Percentiles rank a stretch among this genome's conserved stretches.
Conservation (phyloP, 2,113 vertebrate genomes). For the Arizona elegans region DNA sequence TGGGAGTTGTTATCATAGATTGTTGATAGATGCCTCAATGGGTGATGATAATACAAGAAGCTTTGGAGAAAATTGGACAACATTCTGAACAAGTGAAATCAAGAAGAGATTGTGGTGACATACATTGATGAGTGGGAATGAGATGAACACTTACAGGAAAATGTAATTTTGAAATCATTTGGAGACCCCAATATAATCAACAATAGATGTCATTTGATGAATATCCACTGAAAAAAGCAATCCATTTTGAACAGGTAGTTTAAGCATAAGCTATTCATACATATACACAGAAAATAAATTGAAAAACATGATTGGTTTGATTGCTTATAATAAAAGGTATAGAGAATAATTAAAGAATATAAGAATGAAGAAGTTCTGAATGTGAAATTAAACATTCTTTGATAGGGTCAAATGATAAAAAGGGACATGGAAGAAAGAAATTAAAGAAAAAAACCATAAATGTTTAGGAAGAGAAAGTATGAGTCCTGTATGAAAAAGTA, state of each 20-base stretch:
- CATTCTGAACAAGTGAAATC: not conserved
- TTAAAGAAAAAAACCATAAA: not conserved
- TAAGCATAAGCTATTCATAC: not conserved
- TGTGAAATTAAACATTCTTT: not conserved
- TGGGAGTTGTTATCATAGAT: not conserved
- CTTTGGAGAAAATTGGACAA: not conserved
- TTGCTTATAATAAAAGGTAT: not conserved
- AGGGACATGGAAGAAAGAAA: not conserved
- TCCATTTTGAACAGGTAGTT: not conserved
- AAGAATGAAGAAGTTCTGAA: not conserved
- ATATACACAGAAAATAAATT: not conserved
- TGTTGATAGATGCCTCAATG: not conserved
- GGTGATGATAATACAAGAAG: not conserved
- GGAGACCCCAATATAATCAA: not conserved
- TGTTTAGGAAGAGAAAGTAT: not conserved
- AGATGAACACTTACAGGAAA: not conserved
- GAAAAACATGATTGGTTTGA: not conserved
- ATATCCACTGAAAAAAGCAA: not conserved
- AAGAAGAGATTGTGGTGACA: not conserved
- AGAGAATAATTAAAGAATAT: not conserved
- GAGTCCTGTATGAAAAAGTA: not conserved
- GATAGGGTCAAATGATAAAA: not conserved
- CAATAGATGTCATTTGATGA: not conserved
- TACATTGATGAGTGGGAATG: not conserved
- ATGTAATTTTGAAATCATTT: not conserved